These are phyloP conservation scores for Acipenser oxyrinchus DNA, from an alignment of 2,797 vertebrate genomes.

Conservation along the genomic window DNA sequence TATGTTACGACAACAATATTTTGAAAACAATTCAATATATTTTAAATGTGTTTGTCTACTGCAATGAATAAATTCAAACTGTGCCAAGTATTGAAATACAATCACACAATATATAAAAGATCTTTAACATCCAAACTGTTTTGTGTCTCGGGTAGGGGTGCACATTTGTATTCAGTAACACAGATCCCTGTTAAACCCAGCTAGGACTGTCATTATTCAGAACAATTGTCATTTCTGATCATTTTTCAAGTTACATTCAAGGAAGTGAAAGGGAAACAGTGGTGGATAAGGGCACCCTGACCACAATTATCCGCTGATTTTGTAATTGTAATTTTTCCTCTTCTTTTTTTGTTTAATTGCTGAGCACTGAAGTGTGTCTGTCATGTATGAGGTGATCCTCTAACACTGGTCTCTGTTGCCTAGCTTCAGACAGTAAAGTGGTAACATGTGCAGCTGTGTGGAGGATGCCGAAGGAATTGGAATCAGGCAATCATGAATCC, in stretches of 20 bases:
- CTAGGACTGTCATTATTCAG: background rate
- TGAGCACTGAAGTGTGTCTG: conserved; percentile 16
- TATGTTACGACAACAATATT: too few species aligned
- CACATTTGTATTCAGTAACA: background rate
- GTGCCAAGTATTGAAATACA: too few species aligned
- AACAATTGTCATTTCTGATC: background rate
- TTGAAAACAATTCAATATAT: too few species aligned
- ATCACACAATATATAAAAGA: too few species aligned
- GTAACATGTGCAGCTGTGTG: conserved; percentile 85
- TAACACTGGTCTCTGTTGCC: conserved; percentile 47
- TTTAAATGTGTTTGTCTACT: too few species aligned
- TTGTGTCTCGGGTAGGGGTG: background rate
- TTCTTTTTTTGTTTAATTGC: conserved; percentile 26
- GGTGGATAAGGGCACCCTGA: background rate
- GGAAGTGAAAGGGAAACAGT: background rate
- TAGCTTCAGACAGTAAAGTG: conserved; percentile 87
- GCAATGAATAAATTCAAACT: too few species aligned
- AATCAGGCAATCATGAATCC: conserved; percentile 86
- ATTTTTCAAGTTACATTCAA: background rate
- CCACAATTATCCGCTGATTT: background rate
- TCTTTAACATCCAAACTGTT: background rate
- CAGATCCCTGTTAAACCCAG: background rate
- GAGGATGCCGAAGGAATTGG: conserved; percentile 92
- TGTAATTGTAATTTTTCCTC: background rate
- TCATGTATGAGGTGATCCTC: conserved; percentile 35